Percentiles rank a stretch among this genome's conserved stretches.
phyloP scores from a whole-genome alignment of 2,113 vertebrate genomes.

The Heliornis fulica region DNA sequence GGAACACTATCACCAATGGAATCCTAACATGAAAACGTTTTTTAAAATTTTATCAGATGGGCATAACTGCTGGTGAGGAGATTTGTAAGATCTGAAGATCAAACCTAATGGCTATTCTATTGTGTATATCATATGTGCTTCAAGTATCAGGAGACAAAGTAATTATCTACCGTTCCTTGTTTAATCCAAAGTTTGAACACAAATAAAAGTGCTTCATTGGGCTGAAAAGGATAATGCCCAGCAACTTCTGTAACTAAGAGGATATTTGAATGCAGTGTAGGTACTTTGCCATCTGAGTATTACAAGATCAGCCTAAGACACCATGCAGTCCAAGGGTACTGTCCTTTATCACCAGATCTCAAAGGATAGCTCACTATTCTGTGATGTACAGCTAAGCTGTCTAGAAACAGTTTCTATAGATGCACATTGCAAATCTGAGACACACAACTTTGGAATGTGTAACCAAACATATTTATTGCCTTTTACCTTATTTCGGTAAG shows the following conservation, averaged over 20 bases:
- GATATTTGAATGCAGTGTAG: fast-evolving
- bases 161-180: not conserved
- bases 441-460: not conserved
- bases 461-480: not conserved
- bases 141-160: not conserved
- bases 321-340: not conserved
- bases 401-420: not conserved
- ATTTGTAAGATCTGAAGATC: not conserved
- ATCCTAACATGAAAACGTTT: not conserved
- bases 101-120: not conserved
- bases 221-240: not conserved
- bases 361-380: not conserved
- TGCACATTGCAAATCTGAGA: not conserved
- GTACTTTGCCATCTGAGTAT: not conserved
- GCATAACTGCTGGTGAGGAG: not conserved
- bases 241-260: not conserved
- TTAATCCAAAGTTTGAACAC: not conserved
- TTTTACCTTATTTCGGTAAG: not conserved
- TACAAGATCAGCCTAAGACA: not conserved
- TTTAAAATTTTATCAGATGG: not conserved
- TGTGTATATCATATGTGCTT: not conserved
- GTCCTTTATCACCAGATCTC: not conserved
- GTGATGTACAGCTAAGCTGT: not conserved
- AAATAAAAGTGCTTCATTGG: not conserved
- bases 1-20: not conserved